Base-by-base conservation (phyloP, 2,888 invertebrate species). In the Hartigia nigra region DNA sequence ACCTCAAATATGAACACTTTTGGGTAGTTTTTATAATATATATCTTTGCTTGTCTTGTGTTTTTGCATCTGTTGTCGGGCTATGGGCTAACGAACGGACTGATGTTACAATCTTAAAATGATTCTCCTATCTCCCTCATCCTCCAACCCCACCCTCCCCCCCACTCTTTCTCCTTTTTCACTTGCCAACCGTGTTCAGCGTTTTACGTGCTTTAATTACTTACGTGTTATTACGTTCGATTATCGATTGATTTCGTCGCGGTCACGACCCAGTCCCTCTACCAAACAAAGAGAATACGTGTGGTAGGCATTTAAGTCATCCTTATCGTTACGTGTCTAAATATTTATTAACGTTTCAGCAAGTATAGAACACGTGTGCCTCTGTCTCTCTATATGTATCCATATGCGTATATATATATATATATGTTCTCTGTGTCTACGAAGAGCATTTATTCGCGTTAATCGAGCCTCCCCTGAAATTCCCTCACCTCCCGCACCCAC, bases 1-100 rank as follows among this genome's bases (percentile, higher is more conserved):
- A 88, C 85, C 86, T 88, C 85, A 87, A 86, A 86, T 87, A 88
- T 90, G 90, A 91, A 91, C 90, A 91, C 90, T 91, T 91, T 55
- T 88, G 88, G 90, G 90, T 88, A 89, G 87, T 87, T 88, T 89
- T 87, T 55, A 55, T 55, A 55, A 55, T 55, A 55, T 55, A 55
- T 55, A 23, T 55, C 9, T 35, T 35, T 35, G 5, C 35, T 5
- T 14, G 55, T 14, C n/a, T n/a, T n/a, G n/a, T 55, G 55, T 55
- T 55, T 23, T 55, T 55, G 23, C 23, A n/a, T n/a, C n/a, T 55
- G 55, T 55, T 23, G 23, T 5, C 9, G 72, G 31, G 31, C 72
- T 31, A 9, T 72, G 31, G 72, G 31, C 31, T 72, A 72, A 31
- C 72, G 72, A 14, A 12, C 31, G 34, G 9, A 55, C 5, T 55